These are phyloP conservation scores for Pandemis corylana DNA, from an alignment of 2,888 invertebrate genomes.

Conservation along the genomic window DNA sequence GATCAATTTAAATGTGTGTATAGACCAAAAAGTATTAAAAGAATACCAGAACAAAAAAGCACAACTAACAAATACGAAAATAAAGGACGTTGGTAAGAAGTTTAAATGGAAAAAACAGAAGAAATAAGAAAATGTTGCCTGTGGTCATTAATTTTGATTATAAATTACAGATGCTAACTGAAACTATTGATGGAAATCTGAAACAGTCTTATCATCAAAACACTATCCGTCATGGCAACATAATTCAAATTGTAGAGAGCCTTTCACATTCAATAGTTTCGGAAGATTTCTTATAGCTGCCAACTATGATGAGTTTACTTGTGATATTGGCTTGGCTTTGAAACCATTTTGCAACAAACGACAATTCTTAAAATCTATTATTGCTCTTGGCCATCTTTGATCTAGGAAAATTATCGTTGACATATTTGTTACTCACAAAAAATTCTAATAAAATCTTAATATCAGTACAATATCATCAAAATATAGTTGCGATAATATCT, in stretches of 20 bases:
- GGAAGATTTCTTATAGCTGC: not conserved
- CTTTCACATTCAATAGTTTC: not conserved
- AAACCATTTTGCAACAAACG: not conserved
- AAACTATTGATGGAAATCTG: too few species aligned
- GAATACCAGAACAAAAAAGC: not conserved
- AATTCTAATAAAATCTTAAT: not conserved
- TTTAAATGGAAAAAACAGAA: not conserved
- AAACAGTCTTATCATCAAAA: not conserved
- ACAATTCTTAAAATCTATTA: not conserved
- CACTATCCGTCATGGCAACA: conserved; percentile 19
- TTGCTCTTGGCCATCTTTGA: not conserved
- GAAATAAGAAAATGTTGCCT: not conserved
- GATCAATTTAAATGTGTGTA: conserved; percentile 1
- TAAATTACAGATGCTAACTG: not conserved
- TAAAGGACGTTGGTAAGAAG: not conserved
- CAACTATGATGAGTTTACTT: not conserved
- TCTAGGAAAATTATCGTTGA: not conserved
- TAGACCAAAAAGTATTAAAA: not conserved
- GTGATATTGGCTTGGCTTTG: not conserved
- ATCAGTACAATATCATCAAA: conserved; percentile 3
- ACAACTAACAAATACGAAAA: not conserved
- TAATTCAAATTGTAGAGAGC: conserved; percentile 13
- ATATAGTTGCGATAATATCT: conserved; percentile 3
- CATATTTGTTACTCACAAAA: not conserved
- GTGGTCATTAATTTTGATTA: not conserved